Percentiles rank a stretch among this genome's conserved stretches.
Conservation (phyloP, 2,797 vertebrate species). For the Sebastes elongatus region DNA sequence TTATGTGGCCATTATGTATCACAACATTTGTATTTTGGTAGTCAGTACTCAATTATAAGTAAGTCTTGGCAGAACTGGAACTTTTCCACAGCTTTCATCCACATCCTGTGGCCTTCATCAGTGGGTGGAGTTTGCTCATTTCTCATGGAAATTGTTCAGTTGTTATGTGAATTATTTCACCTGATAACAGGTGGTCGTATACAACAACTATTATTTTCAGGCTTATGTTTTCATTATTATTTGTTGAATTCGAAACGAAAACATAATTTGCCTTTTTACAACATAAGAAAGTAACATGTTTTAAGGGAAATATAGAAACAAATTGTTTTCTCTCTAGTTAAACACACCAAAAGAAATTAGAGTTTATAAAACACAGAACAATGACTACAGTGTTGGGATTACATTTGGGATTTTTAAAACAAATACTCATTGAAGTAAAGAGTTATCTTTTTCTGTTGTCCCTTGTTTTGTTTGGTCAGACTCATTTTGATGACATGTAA, state of each 20-base stretch:
- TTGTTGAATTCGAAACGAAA: neutral
- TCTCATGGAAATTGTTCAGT: neutral
- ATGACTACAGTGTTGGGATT: too few relatives aligned
- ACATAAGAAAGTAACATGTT: neutral
- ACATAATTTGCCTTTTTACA: neutral
- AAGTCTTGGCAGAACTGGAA: neutral
- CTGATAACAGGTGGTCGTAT: neutral
- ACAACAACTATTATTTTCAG: neutral
- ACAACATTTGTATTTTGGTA: neutral
- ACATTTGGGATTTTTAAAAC: neutral
- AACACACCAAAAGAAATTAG: neutral
- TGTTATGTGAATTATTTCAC: neutral
- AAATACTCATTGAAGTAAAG: neutral
- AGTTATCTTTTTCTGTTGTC: neutral
- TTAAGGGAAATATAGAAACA: neutral
- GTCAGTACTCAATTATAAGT: neutral
- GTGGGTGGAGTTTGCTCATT: neutral
- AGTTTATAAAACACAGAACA: neutral
- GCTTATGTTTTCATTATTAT: neutral
- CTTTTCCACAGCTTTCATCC: neutral
- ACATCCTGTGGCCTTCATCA: neutral
- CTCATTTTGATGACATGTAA: neutral
- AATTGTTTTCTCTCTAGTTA: neutral
- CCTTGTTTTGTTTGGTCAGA: conserved; percentile 3
- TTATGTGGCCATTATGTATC: neutral